Evolutionary conservation across 35 echinoderm and acorn worm species (phyloP), one percentile per base, ranked within the genome.

Genomic region (Hemicentrotus pulcherrimus): DNA sequence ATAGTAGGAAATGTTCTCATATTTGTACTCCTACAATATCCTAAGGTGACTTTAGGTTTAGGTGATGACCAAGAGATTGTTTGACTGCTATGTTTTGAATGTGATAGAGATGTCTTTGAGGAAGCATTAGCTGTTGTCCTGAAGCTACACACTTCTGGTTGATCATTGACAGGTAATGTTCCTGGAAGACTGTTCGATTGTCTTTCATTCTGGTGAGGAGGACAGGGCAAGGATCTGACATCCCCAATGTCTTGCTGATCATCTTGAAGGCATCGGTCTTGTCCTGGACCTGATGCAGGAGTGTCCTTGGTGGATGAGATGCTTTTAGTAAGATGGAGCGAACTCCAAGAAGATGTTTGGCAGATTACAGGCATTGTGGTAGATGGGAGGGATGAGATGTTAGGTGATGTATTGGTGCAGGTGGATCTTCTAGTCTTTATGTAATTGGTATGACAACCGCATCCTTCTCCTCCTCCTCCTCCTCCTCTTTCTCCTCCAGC

Each of bases 321-420:
- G 88, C 46, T 90, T 90, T 33, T 45, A 32, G 31, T 47, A 32
- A 45, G 88, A 90, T 90, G 88, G 32, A 45, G 88, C 32, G 18
- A 13, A 90, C 88, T 45, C 88, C 32, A 47, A 33, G 87, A 89
- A 41, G 45, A 89, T 28, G 10, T 90, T 90, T 90, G 88, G 88
- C 88, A 90, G 88, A 90, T 45, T 41, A 30, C 31, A 90, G 88
- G 65, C 65, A 78, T 22, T 30, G 65, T n/a, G 2, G 65, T 28
- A 78, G 19, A 78, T 78, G 50, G 12, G 8, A 55, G 50, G 50
- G 50, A 55, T 55, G 65, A 78, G 65, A 78, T 78, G 65, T 78
- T n/a, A 78, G 19, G 3, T 28, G 65, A 78, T n/a, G 65, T 28
- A n/a, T n/a, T 78, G 0, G 65, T 28, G 28, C 19, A 78, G 28